A percentile compares a stretch with the other conserved stretches of the same genome.
Evolutionary conservation across 2,797 vertebrate species (phyloP).

Genomic region (Lates japonicus): DNA sequence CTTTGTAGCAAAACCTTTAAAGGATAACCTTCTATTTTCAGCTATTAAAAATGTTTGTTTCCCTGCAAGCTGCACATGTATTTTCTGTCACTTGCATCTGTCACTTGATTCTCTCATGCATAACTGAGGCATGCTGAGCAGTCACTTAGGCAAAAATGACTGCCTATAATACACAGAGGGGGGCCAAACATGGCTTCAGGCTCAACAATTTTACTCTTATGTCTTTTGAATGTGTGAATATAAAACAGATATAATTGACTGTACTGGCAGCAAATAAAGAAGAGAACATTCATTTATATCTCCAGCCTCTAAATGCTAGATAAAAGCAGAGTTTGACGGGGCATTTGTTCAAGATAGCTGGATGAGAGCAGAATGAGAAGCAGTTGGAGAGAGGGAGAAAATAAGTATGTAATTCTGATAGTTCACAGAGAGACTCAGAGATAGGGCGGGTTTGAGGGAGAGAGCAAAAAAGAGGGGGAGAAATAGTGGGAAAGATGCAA

Average conservation of each 20-base stretch:
- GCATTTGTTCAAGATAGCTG: slow-evolving; percentile 59
- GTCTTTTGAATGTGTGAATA: slow-evolving; percentile 66
- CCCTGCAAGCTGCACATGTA: slow-evolving; percentile 6
- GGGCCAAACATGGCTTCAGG: slow-evolving; percentile 54
- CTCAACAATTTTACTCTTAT: slow-evolving; percentile 57
- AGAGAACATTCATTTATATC: slow-evolving; percentile 50
- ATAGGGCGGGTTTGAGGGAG: slow-evolving; percentile 49
- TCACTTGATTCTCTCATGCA: slow-evolving; percentile 37
- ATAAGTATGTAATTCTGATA: slow-evolving; percentile 59
- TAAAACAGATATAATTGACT: slow-evolving; percentile 64
- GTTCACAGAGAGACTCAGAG: slow-evolving; percentile 51
- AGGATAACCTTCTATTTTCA: background rate
- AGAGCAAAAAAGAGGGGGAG: slow-evolving; percentile 31
- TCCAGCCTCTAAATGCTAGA: slow-evolving; percentile 49
- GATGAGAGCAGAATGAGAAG: slow-evolving; percentile 56
- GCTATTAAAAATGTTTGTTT: slow-evolving; percentile 34
- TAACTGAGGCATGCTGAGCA: slow-evolving; percentile 58
- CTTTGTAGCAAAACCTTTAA: background rate
- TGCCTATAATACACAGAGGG: slow-evolving; percentile 55
- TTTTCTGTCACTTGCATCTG: slow-evolving; percentile 46
- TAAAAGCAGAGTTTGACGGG: slow-evolving; percentile 59
- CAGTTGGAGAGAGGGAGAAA: slow-evolving; percentile 25
- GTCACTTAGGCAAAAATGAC: slow-evolving; percentile 62
- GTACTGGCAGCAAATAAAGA: slow-evolving; percentile 52
- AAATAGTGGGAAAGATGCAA: slow-evolving; percentile 72